Conservation (phyloP, 2,888 invertebrate genomes). For the Pseudococcus longispinus region DNA sequence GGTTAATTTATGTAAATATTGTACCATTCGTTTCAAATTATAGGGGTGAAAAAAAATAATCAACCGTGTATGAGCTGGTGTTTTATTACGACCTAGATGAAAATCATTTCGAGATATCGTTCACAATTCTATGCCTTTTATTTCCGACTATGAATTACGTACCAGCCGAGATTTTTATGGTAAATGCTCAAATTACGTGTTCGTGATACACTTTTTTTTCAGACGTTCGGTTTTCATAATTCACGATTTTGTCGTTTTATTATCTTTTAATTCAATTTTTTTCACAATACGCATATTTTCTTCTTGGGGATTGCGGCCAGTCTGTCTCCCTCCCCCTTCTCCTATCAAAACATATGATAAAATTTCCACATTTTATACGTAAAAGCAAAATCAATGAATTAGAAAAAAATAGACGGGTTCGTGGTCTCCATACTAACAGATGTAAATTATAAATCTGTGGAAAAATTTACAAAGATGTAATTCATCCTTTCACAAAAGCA, state of each 20-base stretch:
- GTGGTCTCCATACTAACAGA: background rate
- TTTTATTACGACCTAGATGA: background rate
- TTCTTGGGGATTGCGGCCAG: no score
- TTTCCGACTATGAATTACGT: background rate
- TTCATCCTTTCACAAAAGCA: background rate
- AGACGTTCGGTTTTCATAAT: background rate
- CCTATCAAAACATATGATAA: background rate
- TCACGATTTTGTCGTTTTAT: no score
- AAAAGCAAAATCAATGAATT: background rate
- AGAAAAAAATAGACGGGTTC: background rate
- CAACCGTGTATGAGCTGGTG: background rate
- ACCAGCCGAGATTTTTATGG: background rate
- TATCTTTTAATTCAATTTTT: no score
- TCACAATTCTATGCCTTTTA: background rate
- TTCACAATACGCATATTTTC: no score
- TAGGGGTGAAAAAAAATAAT: background rate
- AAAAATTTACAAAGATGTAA: background rate
- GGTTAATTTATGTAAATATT: conserved; percentile 16
- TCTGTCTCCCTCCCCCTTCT: no score
- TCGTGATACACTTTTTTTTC: background rate
- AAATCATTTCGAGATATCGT: background rate
- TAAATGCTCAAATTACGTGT: background rate
- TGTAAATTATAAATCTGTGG: background rate
- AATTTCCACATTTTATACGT: background rate
- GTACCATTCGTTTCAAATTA: background rate